phyloP scores from a whole-genome alignment of 2,888 invertebrate species.

The Marasmarcha lunaedactyla region DNA sequence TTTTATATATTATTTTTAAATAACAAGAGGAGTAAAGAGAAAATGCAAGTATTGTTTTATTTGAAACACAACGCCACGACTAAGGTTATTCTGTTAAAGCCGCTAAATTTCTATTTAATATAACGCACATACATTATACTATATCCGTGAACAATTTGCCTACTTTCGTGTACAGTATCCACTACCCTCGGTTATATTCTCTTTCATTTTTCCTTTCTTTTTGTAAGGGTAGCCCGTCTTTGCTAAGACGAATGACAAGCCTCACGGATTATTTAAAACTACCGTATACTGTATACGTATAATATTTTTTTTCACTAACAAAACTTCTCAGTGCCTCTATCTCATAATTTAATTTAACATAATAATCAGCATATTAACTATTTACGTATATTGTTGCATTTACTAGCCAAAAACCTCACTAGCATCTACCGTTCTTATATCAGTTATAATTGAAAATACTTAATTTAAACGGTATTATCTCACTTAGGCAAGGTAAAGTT shows the following conservation, averaged over 20 bases:
- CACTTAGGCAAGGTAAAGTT: conserved; percentile 71
- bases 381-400: conserved; percentile 50
- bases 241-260: too few species aligned
- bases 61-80: conserved; percentile 37
- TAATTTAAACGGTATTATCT: conserved; percentile 64
- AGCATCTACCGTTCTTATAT: conserved; percentile 62
- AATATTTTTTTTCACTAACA: conserved; percentile 53
- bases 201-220: too few species aligned
- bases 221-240: too few species aligned
- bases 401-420: conserved; percentile 60
- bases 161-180: not conserved
- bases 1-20: conserved; percentile 17
- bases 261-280: conserved; percentile 44
- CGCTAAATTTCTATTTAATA: conserved; percentile 47
- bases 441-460: conserved; percentile 65
- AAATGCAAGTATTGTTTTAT: conserved; percentile 20
- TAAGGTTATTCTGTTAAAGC: conserved; percentile 44
- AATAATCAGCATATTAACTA: conserved; percentile 36
- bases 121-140: conserved; percentile 51
- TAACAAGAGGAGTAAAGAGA: conserved; percentile 32
- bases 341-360: not conserved
- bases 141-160: conserved; percentile 7
- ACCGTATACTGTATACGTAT: conserved; percentile 68
- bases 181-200: too few species aligned
- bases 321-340: conserved; percentile 43